Conservation (phyloP, 2,113 vertebrate genomes). For the Mobula birostris region DNA sequence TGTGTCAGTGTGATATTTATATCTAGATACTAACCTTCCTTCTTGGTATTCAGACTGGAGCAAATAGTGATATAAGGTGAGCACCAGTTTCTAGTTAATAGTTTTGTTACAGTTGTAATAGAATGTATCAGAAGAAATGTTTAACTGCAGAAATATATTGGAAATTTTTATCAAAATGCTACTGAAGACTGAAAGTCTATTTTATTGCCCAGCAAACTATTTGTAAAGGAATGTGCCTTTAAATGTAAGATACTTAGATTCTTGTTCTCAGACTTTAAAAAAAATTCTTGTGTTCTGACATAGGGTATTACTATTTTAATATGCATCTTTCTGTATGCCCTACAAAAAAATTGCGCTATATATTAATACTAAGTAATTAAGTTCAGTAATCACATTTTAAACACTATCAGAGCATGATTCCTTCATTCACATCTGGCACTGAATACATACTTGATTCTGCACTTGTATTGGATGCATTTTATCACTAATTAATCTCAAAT, state of each 20-base stretch:
- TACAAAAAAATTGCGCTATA: not conserved
- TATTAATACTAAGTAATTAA: not conserved
- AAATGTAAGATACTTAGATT: not conserved
- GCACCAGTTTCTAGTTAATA: not conserved
- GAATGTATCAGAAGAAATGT: not conserved
- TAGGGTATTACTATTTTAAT: not conserved
- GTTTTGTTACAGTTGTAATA: not conserved
- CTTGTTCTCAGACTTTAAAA: not conserved
- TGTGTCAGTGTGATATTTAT: not conserved
- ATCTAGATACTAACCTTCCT: not conserved
- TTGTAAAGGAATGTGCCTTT: conserved; percentile 30
- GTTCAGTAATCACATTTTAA: not conserved
- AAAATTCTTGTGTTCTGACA: not conserved
- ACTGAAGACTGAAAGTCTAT: not conserved
- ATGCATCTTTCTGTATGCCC: not conserved
- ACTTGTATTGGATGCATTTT: not conserved
- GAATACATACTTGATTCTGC: not conserved
- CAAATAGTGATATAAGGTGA: not conserved
- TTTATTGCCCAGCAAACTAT: conserved; percentile 28
- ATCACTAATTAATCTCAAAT: not conserved
- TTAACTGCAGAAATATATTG: conserved; percentile 9
- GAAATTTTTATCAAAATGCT: not conserved
- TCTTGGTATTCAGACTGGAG: not conserved
- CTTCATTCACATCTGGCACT: not conserved
- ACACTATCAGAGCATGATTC: not conserved